Percentiles rank a stretch among this genome's conserved stretches.
phyloP scores from a whole-genome alignment of 2,797 vertebrate genomes.

The Strix occidentalis region DNA sequence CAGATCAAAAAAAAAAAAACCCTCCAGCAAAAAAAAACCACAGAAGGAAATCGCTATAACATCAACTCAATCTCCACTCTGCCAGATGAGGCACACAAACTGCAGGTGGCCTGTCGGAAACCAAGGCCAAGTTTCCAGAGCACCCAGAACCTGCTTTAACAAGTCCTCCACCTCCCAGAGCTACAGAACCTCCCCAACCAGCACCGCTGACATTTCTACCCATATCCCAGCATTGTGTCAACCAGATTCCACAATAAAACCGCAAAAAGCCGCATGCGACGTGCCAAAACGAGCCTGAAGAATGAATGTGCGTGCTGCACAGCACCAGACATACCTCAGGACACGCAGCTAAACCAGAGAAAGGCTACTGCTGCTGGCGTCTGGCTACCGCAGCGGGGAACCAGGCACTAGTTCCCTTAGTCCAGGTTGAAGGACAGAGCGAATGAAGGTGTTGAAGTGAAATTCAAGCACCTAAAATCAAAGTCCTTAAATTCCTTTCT shows the following conservation, averaged over 20 bases:
- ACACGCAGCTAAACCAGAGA: neutral
- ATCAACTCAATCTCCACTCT: neutral
- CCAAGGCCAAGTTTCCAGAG: neutral
- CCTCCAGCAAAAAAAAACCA: too few relatives aligned
- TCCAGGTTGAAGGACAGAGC: neutral
- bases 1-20: too few relatives aligned
- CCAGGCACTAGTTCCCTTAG: neutral
- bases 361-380: neutral
- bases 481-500: neutral
- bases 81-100: neutral
- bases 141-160: neutral
- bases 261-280: neutral
- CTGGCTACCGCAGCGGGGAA: neutral
- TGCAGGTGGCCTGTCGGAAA: neutral
- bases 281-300: neutral
- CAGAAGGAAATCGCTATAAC: neutral
- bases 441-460: neutral
- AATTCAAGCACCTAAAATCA: neutral
- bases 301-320: fast-evolving
- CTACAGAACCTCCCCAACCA: neutral
- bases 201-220: neutral
- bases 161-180: neutral
- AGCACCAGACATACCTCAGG: neutral
- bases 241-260: neutral
- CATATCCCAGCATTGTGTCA: neutral